phyloP scores from a whole-genome alignment of 2,113 vertebrate species.

The Passer montanus region DNA sequence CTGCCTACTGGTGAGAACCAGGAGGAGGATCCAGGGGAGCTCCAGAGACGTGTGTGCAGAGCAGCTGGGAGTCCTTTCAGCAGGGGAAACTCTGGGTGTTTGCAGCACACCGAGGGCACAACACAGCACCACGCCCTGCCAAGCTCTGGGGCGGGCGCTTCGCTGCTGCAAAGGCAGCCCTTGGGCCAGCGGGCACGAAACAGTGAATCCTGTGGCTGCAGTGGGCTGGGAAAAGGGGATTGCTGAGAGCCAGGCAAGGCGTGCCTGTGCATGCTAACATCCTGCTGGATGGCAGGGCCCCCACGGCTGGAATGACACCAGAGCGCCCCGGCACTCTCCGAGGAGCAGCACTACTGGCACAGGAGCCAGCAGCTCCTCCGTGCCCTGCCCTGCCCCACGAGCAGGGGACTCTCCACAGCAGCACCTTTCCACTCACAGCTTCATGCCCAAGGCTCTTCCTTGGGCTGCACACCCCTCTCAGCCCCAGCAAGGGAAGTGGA shows the following conservation, averaged over 20 bases:
- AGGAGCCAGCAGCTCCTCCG: accelerated
- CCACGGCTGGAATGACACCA: background rate
- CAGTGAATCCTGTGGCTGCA: background rate
- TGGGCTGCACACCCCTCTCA: too few relatives aligned
- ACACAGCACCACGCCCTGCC: accelerated
- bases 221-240: background rate
- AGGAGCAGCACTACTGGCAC: background rate
- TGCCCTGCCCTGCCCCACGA: background rate
- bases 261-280: background rate
- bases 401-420: background rate
- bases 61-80: background rate
- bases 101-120: background rate
- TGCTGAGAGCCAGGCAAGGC: background rate
- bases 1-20: background rate
- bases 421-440: background rate
- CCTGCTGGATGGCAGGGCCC: background rate
- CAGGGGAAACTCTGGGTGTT: background rate
- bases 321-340: background rate
- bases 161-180: accelerated
- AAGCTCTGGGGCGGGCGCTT: accelerated
- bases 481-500: background rate
- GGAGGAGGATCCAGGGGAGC: background rate
- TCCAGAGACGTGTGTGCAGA: accelerated
- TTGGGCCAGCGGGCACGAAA: background rate
- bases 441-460: background rate